A percentile compares a stretch with the other conserved stretches of the same genome.
These are phyloP conservation scores for Aplochiton taeniatus DNA, from an alignment of 2,797 vertebrate genomes.

Conservation along the genomic window DNA sequence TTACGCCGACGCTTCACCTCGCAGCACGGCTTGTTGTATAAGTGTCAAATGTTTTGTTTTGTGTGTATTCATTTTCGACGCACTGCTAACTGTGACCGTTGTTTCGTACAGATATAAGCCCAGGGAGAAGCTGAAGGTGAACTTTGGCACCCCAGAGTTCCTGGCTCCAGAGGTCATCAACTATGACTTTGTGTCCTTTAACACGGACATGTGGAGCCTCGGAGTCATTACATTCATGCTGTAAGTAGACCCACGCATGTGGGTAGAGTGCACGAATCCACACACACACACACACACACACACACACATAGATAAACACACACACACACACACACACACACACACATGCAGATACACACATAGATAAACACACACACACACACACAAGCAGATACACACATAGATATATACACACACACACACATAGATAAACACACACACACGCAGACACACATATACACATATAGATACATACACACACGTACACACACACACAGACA, in stretches of 20 bases:
- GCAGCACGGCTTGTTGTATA: not conserved
- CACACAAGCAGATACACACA: not conserved
- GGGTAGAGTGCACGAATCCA: not conserved
- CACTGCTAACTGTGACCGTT: not conserved
- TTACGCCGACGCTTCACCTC: not conserved
- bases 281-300: slow-evolving; percentile 1
- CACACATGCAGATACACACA: no score
- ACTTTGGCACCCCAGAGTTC: slow-evolving; percentile 97
- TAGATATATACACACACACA: no score
- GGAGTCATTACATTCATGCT: slow-evolving; percentile 98
- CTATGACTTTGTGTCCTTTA: slow-evolving; percentile 95
- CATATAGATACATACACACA: not conserved
- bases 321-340: not conserved
- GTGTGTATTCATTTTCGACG: not conserved
- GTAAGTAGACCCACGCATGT: slow-evolving; percentile 74
- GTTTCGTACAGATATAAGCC: slow-evolving; percentile 85
- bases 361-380: not conserved
- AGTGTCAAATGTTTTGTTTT: not conserved
- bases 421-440: no score
- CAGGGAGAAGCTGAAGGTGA: slow-evolving; percentile 92
- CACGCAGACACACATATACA: not conserved
- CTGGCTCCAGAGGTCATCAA: slow-evolving; percentile 96
- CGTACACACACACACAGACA: not conserved
- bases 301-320: not conserved
- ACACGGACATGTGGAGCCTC: slow-evolving; percentile 99